A percentile compares a stretch with the other conserved stretches of the same genome.
phyloP scores from a whole-genome alignment of 2,113 vertebrate genomes.

The Trochalopteron elliotii region DNA sequence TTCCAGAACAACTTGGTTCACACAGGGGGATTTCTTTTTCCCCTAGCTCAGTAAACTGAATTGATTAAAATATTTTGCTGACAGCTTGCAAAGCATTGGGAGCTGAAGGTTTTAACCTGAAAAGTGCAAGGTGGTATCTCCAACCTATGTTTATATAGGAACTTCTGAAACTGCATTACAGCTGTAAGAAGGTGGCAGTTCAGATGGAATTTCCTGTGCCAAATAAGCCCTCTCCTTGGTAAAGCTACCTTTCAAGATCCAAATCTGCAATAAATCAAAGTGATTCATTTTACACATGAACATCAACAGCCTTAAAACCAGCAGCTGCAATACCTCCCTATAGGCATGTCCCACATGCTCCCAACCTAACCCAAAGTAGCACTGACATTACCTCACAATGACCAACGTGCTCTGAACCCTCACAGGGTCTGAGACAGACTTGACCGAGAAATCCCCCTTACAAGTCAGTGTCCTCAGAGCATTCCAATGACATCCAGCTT shows the following conservation, averaged over 20 bases:
- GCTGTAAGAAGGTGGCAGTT: background rate
- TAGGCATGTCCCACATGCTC: fast-evolving
- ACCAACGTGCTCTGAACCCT: background rate
- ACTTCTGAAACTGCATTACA: background rate
- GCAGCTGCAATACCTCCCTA: background rate
- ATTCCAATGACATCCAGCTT: background rate
- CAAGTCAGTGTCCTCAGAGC: background rate
- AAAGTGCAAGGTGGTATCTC: background rate
- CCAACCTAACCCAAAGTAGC: background rate
- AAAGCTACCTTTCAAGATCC: background rate
- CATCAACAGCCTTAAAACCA: background rate
- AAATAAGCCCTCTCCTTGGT: background rate
- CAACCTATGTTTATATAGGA: fast-evolving
- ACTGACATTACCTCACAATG: background rate
- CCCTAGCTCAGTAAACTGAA: background rate
- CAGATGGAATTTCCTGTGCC: background rate
- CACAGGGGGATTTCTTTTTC: background rate
- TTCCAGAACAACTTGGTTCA: background rate
- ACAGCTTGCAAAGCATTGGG: background rate
- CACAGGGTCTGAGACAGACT: background rate
- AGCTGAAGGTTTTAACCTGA: background rate
- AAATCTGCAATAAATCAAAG: background rate
- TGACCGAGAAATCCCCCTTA: fast-evolving
- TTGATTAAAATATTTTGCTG: background rate
- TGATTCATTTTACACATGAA: background rate